A percentile compares a stretch with the other conserved stretches of the same genome.
phyloP scores from a whole-genome alignment of 2,888 invertebrate genomes.

The Lasiommata megera region DNA sequence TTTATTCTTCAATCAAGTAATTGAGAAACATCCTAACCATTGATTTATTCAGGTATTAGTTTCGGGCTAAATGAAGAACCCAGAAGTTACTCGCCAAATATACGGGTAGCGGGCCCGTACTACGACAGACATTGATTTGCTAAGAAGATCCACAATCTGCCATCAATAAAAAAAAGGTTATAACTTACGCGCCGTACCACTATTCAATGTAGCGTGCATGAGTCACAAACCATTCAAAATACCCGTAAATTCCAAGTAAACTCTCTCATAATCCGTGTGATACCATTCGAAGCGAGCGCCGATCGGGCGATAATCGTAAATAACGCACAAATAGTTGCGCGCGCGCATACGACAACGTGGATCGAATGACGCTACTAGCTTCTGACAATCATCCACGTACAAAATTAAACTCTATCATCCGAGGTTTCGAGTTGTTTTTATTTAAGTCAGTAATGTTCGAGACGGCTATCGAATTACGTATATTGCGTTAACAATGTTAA shows the following conservation, averaged over 20 bases:
- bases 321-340: constrained; percentile 50
- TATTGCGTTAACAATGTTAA: constrained; percentile 30
- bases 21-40: too few relatives aligned
- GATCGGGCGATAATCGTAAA: constrained; percentile 50
- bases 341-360: constrained; percentile 43
- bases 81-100: too few relatives aligned
- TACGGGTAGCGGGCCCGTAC: too few relatives aligned
- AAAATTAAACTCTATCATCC: neutral
- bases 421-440: neutral
- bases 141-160: neutral
- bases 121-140: too few relatives aligned
- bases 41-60: too few relatives aligned
- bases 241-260: constrained; percentile 39
- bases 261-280: constrained; percentile 47
- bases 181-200: neutral
- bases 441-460: neutral
- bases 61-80: too few relatives aligned
- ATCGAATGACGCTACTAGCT: constrained; percentile 52
- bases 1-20: too few relatives aligned
- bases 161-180: neutral
- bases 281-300: constrained; percentile 51
- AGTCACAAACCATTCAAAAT: constrained; percentile 33
- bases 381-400: constrained; percentile 15
- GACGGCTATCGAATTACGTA: constrained; percentile 28
- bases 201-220: constrained; percentile 12